phyloP scores from a whole-genome alignment of 2,888 invertebrate species.

The Lumbricus terrestris region DNA sequence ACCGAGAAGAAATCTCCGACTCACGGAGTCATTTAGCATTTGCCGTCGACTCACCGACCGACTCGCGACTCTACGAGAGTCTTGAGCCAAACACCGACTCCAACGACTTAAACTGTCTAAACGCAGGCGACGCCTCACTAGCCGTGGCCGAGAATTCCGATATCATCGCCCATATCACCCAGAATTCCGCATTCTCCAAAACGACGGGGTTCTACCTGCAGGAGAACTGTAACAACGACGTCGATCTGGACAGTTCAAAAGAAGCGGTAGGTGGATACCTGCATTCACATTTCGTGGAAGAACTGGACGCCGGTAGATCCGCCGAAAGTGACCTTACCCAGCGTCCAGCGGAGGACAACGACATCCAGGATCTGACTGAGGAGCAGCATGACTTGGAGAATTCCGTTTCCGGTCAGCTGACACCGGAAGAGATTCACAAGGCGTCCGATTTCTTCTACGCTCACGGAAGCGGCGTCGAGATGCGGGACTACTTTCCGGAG shows the following conservation, averaged over 20 bases:
- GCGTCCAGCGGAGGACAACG: not conserved
- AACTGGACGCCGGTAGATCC: not conserved
- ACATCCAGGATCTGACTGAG: not conserved
- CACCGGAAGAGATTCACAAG: not conserved
- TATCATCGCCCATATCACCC: not conserved
- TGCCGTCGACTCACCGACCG: not conserved
- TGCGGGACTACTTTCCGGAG: not conserved
- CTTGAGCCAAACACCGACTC: not conserved
- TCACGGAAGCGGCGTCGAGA: not conserved
- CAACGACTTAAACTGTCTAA: not conserved
- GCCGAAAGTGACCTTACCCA: not conserved
- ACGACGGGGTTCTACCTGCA: not conserved
- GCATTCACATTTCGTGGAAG: not conserved
- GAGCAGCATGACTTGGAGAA: not conserved
- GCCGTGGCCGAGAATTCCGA: not conserved
- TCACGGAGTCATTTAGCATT: not conserved
- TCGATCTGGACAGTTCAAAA: not conserved
- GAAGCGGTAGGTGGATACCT: not conserved
- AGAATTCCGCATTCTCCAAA: not conserved
- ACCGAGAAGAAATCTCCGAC: not conserved
- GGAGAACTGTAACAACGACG: not conserved
- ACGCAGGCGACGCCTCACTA: not conserved
- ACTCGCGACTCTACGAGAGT: not conserved
- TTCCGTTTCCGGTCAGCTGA: not conserved
- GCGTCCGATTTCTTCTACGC: not conserved